These are phyloP conservation scores for Acanthochromis polyacanthus DNA, from an alignment of 2,113 vertebrate genomes.

Conservation along the genomic window DNA sequence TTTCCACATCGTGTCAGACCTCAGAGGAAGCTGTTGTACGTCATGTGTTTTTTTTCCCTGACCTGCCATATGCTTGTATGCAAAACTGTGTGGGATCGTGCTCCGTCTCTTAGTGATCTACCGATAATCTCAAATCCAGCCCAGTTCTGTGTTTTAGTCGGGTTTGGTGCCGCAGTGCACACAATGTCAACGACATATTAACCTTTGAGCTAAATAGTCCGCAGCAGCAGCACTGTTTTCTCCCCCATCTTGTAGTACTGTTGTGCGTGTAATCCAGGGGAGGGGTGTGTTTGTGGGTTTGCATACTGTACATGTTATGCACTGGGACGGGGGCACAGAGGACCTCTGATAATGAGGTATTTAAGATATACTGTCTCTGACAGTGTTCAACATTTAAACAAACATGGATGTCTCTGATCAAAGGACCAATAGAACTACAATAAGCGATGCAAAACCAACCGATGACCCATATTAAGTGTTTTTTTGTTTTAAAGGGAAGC, in stretches of 20 bases:
- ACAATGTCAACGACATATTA: constrained; percentile 18
- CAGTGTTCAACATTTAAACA: constrained; percentile 58
- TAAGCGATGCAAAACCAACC: constrained; percentile 67
- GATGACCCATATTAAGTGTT: constrained; percentile 72
- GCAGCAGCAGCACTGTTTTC: constrained; percentile 33
- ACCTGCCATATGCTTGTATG: constrained; percentile 15
- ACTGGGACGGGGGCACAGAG: constrained; percentile 45
- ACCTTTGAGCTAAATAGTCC: constrained; percentile 37
- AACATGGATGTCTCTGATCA: constrained; percentile 53
- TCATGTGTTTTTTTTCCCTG: constrained; percentile 36
- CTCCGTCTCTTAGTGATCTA: constrained; percentile 19
- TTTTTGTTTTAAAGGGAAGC: constrained; percentile 80
- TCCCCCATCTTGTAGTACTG: constrained; percentile 54
- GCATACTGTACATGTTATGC: constrained; percentile 52
- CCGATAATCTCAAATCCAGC: constrained; percentile 24
- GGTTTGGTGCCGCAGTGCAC: constrained; percentile 8
- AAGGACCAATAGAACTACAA: constrained; percentile 42
- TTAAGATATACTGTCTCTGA: constrained; percentile 63
- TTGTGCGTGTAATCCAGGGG: constrained; percentile 50
- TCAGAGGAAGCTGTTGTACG: constrained; percentile 26
- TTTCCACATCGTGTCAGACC: constrained; percentile 10
- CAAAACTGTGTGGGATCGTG: constrained; percentile 46
- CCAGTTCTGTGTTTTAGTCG: constrained; percentile 20
- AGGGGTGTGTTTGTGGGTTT: constrained; percentile 41
- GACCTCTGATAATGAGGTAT: constrained; percentile 54